Base-by-base conservation (phyloP, 2,113 vertebrate genomes). In the Solea solea region DNA sequence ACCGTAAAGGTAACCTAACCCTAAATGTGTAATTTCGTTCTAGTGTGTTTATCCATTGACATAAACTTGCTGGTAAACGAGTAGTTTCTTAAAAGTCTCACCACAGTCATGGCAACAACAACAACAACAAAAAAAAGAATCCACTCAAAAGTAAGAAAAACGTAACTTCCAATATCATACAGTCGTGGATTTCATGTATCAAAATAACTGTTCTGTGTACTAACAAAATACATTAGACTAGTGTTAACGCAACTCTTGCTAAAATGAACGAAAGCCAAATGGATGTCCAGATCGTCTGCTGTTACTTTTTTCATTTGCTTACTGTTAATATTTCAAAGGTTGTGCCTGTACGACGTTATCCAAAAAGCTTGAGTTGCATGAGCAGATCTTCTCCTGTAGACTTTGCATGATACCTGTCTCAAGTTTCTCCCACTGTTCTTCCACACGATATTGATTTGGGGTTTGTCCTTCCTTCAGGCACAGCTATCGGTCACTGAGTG, bases 1-100 rank as follows among this genome's bases (percentile, higher is more conserved):
- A 94, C 96, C 89, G 90, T 96, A 95, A 97, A 98, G 97, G 97
- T 98, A 98, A 98, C 90, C 90, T 95, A 95, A 95, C 91, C 96
- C 93, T 96, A 97, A 97, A 97, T 96, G 94, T 97, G 94, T 96
- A 95, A 95, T 95, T 97, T 95, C 95, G 91, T 89, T 21, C 1
- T 1, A 95, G 95, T 96, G 84, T 93, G 90, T 93, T 95, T 94
- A 91, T 92, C 68, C 69, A 86, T 93, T 90, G 90, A 90, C 89
- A 69, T 94, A 92, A 97, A 97, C 93, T 93, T 93, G 94, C 94
- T 92, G 95, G 91, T 96, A 95, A 93, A 91, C 87, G 71, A 91
- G 94, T 93, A 94, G 93, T 89, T 90, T 87, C 85, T 93, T 92
- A 92, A 93, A 93, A 87, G 21, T 69, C 87, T 66, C 69, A 84